Percentiles rank a stretch among this genome's conserved stretches.
Evolutionary conservation across 2,113 vertebrate species (phyloP).

Genomic region (Mastomys coucha): DNA sequence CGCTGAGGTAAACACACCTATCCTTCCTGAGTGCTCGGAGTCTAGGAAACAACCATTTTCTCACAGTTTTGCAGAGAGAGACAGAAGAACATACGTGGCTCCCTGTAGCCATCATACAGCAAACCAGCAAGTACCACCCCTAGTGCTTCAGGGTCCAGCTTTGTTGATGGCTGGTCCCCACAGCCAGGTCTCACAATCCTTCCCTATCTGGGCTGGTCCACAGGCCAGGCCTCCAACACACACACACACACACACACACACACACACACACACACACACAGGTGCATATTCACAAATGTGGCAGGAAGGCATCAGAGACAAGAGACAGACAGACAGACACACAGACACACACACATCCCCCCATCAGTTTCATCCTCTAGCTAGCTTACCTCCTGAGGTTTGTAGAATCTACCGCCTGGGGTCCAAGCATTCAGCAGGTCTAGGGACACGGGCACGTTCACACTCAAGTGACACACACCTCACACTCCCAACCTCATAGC

Average conservation of each 20-base stretch:
- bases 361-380: neutral
- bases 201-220: neutral
- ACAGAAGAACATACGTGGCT: neutral
- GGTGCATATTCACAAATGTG: neutral
- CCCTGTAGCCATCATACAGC: neutral
- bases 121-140: neutral
- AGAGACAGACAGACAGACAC: too few relatives aligned
- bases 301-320: neutral
- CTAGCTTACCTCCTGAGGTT: neutral
- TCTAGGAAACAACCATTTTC: neutral
- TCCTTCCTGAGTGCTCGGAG: neutral
- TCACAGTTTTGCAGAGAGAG: neutral
- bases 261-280: neutral
- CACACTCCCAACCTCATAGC: neutral
- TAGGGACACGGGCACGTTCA: neutral
- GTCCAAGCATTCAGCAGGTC: neutral
- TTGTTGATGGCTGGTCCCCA: too few relatives aligned
- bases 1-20: neutral
- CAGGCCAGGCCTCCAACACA: neutral
- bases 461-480: too few relatives aligned
- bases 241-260: neutral
- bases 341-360: too few relatives aligned
- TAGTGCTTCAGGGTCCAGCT: neutral
- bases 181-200: too few relatives aligned
- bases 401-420: neutral